A percentile compares a stretch with the other conserved stretches of the same genome.
Evolutionary conservation across 1,140 invertebrate species (phyloP).

Genomic region (Aphelenchoides avenae): DNA sequence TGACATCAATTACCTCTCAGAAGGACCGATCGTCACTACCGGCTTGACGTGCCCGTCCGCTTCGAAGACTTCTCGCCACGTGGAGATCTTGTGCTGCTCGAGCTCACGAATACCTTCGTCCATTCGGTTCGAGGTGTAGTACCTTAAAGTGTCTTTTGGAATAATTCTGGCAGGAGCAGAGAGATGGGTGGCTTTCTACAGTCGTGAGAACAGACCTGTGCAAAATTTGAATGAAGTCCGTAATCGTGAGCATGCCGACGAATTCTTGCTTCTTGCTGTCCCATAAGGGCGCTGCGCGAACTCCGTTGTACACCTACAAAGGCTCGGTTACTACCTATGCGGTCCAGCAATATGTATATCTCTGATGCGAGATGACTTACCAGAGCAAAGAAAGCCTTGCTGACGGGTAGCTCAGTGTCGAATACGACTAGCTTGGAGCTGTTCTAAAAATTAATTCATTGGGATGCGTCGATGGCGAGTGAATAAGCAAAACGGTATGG

Average conservation of each 20-base stretch:
- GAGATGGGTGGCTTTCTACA: too few relatives aligned
- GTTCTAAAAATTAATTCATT: too few relatives aligned
- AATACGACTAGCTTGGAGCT: constrained; percentile 98
- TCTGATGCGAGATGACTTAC: too few relatives aligned
- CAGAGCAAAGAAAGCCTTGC: constrained; percentile 96
- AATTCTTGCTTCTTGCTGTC: constrained; percentile 83
- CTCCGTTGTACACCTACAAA: too few relatives aligned
- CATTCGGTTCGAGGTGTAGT: constrained; percentile 50
- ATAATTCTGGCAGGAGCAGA: background rate
- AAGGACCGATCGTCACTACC: constrained; percentile 53
- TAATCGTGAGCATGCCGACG: constrained; percentile 94
- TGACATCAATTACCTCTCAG: constrained; percentile 42
- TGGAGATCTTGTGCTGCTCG: constrained; percentile 92
- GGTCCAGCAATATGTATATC: too few relatives aligned
- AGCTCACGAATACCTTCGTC: constrained; percentile 67
- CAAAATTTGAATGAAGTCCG: constrained; percentile 95
- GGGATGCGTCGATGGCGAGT: too few relatives aligned
- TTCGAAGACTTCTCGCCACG: constrained; percentile 71
- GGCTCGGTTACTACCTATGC: too few relatives aligned
- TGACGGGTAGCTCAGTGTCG: constrained; percentile 92
- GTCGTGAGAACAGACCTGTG: too few relatives aligned
- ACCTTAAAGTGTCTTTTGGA: constrained; percentile 25
- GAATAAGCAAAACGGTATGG: too few relatives aligned
- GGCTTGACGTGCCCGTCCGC: constrained; percentile 44
- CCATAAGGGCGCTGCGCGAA: constrained; percentile 94